Evolutionary conservation across 2,888 invertebrate species (phyloP), one percentile per base, ranked within the genome.

Genomic region (Margaritifera margaritifera): DNA sequence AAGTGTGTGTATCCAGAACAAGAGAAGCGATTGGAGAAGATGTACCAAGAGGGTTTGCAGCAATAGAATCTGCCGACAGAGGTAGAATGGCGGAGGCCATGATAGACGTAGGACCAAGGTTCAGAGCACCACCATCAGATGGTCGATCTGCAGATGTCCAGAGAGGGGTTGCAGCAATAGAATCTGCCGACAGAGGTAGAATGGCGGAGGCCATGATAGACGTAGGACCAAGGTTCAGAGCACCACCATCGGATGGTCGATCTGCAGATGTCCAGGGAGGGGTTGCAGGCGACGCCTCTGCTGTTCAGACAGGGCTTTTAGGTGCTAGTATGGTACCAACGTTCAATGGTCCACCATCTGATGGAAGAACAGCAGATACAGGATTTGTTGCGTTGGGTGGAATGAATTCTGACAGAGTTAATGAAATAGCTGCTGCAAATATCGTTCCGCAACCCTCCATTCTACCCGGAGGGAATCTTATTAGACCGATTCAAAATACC

Each of bases 401-500:
- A 42, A 42, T 42, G 15, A 15, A 42, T 15, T 42, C 42, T 42
- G 4, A 42, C 15, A 42, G 2, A 2, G 2, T 42, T 15, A 8
- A 42, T 3, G 42, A 42, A 42, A 3, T 15, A 42, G 15, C 3
- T 42, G 15, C 42, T 11, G 15, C 2, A 11, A 42, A 8, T 15
- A 42, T 42, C 42, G 15, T 42, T 42, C 15, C 42, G 15, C 11
- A 15, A 15, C 42, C 15, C 15, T 42, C 42, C 15, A 42, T 42
- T 42, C 42, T 42, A 42, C 42, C 42, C 2, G 42, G 42, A 42
- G 15, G 42, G 42, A 42, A 42, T 42, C 42, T 42, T 42, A 42
- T 42, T 42, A 42, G 42, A 27, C 67, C 73, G 2, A 66, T 57
- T n/a, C 81, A 82, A 63, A 84, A 84, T 64, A 75, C 71, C 25